A percentile compares a stretch with the other conserved stretches of the same genome.
Conservation (phyloP, 2,113 vertebrate species). For the Phycodurus eques region DNA sequence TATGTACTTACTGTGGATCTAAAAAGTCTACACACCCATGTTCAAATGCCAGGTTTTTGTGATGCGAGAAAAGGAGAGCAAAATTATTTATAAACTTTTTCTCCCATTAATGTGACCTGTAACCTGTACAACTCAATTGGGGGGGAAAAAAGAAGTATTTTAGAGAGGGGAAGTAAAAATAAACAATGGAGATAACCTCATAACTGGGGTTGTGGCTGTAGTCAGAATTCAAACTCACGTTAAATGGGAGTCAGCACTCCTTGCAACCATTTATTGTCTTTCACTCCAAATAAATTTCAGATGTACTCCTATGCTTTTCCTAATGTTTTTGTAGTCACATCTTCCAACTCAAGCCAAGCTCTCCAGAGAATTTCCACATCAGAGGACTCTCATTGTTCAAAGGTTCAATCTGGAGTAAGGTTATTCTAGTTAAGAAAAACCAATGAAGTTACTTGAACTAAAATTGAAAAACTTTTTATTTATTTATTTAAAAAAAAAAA, state of each 20-base stretch:
- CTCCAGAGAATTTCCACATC: neutral
- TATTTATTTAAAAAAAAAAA: too few species aligned
- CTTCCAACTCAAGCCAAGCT: too few species aligned
- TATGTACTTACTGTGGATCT: constrained; percentile 18
- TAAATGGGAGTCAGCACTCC: too few species aligned
- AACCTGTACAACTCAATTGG: neutral
- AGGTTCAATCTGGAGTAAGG: too few species aligned
- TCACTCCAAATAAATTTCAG: too few species aligned
- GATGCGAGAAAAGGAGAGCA: neutral
- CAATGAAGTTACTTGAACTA: too few species aligned
- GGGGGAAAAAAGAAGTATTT: neutral
- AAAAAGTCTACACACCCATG: neutral
- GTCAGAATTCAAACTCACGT: neutral
- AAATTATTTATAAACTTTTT: neutral
- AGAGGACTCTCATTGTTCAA: too few species aligned
- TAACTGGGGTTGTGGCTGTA: too few species aligned
- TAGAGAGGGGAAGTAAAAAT: neutral
- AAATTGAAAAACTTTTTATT: too few species aligned
- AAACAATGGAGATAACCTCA: neutral
- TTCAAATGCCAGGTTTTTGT: neutral
- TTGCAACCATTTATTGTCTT: neutral
- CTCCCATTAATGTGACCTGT: too few species aligned
- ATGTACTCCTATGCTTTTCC: neutral
- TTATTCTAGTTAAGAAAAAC: too few species aligned
- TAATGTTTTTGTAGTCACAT: neutral